A percentile compares a stretch with the other conserved stretches of the same genome.
Conservation (phyloP, 2,113 vertebrate genomes). For the Melozone crissalis region DNA sequence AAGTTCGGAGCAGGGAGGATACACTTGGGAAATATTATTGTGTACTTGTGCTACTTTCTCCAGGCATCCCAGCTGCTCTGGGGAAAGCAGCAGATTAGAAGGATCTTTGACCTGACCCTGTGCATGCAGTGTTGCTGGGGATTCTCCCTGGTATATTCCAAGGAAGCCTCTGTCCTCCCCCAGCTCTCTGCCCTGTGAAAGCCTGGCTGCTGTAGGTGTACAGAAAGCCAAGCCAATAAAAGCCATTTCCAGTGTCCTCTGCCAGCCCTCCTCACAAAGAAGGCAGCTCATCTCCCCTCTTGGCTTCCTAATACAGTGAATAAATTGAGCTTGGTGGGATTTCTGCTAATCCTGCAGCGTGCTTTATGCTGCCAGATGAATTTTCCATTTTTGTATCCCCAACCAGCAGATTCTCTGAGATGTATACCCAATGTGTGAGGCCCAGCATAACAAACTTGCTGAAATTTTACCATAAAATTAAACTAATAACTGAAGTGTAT, state of each 20-base stretch:
- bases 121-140: neutral
- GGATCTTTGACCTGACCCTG: neutral
- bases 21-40: slow-evolving; percentile 25
- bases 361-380: neutral
- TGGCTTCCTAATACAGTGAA: neutral
- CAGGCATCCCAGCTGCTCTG: neutral
- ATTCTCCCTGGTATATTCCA: neutral
- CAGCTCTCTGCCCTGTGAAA: neutral
- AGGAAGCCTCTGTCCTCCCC: neutral
- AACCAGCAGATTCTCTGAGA: neutral
- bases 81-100: neutral
- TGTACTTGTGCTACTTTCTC: neutral
- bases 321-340: neutral
- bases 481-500: neutral
- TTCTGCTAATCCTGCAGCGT: neutral
- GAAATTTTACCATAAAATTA: neutral
- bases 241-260: neutral
- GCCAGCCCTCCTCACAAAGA: neutral
- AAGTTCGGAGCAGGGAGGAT: slow-evolving; percentile 56
- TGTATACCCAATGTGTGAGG: neutral
- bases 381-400: neutral
- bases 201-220: neutral
- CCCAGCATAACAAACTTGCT: neutral
- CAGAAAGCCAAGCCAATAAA: neutral
- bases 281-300: neutral